Percentiles rank a stretch among this genome's conserved stretches.
These are phyloP conservation scores for Eueides isabella DNA, from an alignment of 1,140 invertebrate genomes.

Conservation along the genomic window DNA sequence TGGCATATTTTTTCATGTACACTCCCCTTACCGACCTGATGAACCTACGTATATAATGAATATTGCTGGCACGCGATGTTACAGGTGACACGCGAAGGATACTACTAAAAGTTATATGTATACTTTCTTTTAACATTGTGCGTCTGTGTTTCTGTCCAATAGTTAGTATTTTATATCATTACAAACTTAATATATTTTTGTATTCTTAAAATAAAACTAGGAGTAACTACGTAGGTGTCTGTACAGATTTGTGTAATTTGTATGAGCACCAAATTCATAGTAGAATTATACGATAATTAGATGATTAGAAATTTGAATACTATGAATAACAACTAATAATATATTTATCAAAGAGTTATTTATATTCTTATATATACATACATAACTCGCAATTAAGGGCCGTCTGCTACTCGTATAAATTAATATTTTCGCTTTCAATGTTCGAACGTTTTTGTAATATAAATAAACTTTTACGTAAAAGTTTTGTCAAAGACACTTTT, in stretches of 20 bases:
- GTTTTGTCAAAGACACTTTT: conserved; percentile 6
- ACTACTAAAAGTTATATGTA: not conserved
- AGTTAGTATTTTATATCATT: not conserved
- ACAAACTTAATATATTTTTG: no score
- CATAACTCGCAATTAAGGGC: conserved; percentile 1
- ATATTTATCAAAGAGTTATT: not conserved
- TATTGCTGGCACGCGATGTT: conserved; percentile 7
- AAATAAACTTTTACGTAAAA: conserved; percentile 16
- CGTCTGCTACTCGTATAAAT: conserved; percentile 7
- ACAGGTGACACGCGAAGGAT: conserved; percentile 1
- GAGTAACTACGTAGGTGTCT: no score
- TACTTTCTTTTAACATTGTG: not conserved
- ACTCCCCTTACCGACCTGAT: conserved; percentile 29
- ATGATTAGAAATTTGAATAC: not conserved
- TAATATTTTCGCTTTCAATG: conserved; percentile 14
- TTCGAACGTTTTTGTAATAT: conserved; percentile 12
- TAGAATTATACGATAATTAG: no score
- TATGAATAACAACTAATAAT: not conserved
- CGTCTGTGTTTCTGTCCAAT: not conserved
- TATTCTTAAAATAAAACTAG: no score
- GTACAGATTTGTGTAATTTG: no score
- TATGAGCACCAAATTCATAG: no score
- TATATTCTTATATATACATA: not conserved
- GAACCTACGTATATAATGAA: conserved; percentile 12
- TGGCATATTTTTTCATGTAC: conserved; percentile 29